phyloP scores from a whole-genome alignment of 2,797 vertebrate genomes.

The Anguilla pacifica region DNA sequence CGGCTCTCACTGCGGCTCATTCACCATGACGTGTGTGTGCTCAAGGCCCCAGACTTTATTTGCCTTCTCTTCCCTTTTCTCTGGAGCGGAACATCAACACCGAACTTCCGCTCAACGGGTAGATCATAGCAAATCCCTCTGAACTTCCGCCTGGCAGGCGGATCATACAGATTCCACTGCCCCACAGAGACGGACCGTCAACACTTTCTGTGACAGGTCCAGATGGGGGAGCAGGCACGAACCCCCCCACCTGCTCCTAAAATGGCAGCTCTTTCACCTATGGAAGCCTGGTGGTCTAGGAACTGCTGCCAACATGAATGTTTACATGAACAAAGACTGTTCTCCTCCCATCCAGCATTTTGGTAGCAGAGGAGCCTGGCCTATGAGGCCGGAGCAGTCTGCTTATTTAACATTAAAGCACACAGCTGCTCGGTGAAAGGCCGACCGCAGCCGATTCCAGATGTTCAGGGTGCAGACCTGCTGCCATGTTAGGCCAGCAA shows the following conservation, averaged over 20 bases:
- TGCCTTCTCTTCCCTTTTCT: slow-evolving; percentile 31
- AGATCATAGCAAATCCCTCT: slow-evolving; percentile 12
- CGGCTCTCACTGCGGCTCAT: not conserved
- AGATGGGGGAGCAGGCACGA: slow-evolving; percentile 65
- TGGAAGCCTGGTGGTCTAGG: slow-evolving; percentile 64
- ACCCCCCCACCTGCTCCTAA: slow-evolving; percentile 49
- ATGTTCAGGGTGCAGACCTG: slow-evolving; percentile 32
- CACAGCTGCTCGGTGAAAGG: slow-evolving; percentile 59
- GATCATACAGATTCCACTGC: slow-evolving; percentile 55
- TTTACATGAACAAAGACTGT: slow-evolving; percentile 45
- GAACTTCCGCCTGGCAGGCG: slow-evolving; percentile 48
- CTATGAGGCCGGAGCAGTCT: slow-evolving; percentile 63
- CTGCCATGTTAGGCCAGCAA: slow-evolving; percentile 25
- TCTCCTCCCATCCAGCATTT: slow-evolving; percentile 55
- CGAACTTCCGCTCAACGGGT: slow-evolving; percentile 45
- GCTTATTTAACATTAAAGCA: slow-evolving; percentile 66
- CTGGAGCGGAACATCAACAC: slow-evolving; percentile 30
- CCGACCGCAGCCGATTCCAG: slow-evolving; percentile 14
- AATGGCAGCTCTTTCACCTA: slow-evolving; percentile 44
- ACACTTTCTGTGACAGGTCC: slow-evolving; percentile 66
- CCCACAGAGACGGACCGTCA: slow-evolving; percentile 53
- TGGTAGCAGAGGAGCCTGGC: slow-evolving; percentile 64
- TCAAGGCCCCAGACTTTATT: slow-evolving; percentile 25
- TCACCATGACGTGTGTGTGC: slow-evolving; percentile 18
- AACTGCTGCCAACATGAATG: slow-evolving; percentile 59